phyloP scores from a whole-genome alignment of 2,113 vertebrate species.

The Ctenodactylus gundi region DNA sequence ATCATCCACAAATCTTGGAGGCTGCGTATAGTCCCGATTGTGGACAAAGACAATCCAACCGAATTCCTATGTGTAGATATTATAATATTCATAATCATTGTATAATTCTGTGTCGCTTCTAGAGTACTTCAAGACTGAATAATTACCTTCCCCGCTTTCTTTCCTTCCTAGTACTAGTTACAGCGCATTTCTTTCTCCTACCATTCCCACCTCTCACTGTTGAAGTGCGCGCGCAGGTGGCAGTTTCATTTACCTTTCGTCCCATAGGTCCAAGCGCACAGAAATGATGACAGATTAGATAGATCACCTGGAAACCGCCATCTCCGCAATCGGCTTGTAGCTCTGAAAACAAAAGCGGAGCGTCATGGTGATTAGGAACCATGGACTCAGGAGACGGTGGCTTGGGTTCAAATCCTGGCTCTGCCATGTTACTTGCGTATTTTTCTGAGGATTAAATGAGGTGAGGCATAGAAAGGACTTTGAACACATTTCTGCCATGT shows the following conservation, averaged over 20 bases:
- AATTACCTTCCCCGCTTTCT: constrained; percentile 29
- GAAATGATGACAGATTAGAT: constrained; percentile 34
- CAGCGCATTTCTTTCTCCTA: constrained; percentile 58
- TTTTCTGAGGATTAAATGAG: not conserved
- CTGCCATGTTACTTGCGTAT: not conserved
- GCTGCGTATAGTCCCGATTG: not conserved
- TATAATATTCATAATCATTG: constrained; percentile 11
- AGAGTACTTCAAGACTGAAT: constrained; percentile 17
- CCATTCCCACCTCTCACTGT: constrained; percentile 54
- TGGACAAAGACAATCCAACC: not conserved
- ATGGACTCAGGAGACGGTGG: not conserved
- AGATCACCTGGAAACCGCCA: not conserved
- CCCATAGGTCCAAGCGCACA: constrained; percentile 51
- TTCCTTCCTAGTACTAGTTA: constrained; percentile 62
- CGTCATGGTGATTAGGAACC: not conserved
- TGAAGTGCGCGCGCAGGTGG: constrained; percentile 59
- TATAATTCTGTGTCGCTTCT: constrained; percentile 11
- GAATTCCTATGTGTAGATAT: not conserved
- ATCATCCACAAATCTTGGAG: not conserved
- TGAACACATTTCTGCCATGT: not conserved
- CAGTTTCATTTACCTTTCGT: constrained; percentile 53
- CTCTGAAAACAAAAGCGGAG: constrained; percentile 1
- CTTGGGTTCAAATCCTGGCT: not conserved
- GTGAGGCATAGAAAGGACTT: not conserved
- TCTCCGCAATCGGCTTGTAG: not conserved